Conservation (phyloP, 1,140 invertebrate species). For the Achatina immaculata region DNA sequence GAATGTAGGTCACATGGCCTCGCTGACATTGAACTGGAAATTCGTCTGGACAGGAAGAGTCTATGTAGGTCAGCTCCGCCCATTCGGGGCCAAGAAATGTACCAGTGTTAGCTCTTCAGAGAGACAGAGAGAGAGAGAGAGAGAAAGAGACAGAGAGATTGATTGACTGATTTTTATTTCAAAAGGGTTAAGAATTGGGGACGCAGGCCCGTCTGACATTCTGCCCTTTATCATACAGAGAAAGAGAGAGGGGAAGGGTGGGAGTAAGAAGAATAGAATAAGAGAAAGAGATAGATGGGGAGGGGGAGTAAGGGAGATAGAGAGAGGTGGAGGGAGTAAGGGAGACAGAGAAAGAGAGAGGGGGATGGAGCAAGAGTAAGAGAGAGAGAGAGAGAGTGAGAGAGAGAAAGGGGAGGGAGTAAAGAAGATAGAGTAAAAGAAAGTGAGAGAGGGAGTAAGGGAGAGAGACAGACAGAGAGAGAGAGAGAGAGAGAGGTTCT, state of each 20-base stretch:
- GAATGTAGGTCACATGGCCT: constrained; percentile 24
- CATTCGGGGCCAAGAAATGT: neutral
- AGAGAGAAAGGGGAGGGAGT: neutral
- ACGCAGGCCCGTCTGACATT: no score
- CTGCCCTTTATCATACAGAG: no score
- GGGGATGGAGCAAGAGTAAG: neutral
- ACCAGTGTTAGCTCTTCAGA: neutral
- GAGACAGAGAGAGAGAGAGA: neutral
- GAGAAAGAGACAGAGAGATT: neutral
- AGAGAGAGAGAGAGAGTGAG: neutral
- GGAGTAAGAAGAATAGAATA: neutral
- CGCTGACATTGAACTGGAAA: constrained; percentile 25
- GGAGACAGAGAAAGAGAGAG: neutral
- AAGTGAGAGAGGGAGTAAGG: neutral
- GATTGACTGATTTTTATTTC: neutral
- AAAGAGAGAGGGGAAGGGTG: neutral
- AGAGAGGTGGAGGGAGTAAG: neutral
- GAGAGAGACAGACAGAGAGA: neutral
- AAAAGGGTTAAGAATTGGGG: no score
- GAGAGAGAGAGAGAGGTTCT: neutral
- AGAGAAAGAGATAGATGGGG: neutral
- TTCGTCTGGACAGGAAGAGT: constrained; percentile 21
- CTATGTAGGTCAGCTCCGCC: constrained; percentile 31
- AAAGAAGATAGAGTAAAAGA: neutral
- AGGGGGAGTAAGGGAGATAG: neutral